These are phyloP conservation scores for Protula sp. DNA, from an alignment of 2,888 invertebrate species.

Conservation along the genomic window DNA sequence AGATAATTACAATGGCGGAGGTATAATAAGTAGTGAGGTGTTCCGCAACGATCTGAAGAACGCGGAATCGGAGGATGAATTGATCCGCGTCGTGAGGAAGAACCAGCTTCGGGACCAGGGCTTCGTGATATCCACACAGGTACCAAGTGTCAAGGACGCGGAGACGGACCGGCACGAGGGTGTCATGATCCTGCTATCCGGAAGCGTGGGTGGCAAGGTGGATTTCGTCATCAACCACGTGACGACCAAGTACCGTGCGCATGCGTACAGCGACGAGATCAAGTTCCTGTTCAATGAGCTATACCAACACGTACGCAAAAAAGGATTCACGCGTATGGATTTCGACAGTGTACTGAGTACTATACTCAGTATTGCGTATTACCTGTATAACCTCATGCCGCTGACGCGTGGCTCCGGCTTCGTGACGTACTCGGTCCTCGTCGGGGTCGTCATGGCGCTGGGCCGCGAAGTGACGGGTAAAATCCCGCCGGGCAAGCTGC, in stretches of 20 bases:
- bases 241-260: constrained; percentile 31
- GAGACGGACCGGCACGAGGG: constrained; percentile 35
- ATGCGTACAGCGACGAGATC: constrained; percentile 35
- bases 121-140: constrained; percentile 45
- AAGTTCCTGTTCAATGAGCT: constrained; percentile 37
- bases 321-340: constrained; percentile 31
- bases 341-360: constrained; percentile 36
- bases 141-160: constrained; percentile 29
- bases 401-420: constrained; percentile 42
- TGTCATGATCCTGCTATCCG: constrained; percentile 37
- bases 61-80: not conserved
- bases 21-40: not conserved
- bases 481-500: constrained; percentile 38
- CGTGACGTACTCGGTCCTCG: constrained; percentile 39
- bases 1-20: constrained; percentile 38
- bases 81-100: not conserved
- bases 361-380: constrained; percentile 39
- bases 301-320: constrained; percentile 36
- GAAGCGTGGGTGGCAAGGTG: constrained; percentile 25
- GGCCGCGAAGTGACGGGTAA: constrained; percentile 40
- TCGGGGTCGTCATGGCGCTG: constrained; percentile 43
- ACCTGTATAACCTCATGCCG: constrained; percentile 46
- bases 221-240: constrained; percentile 20
- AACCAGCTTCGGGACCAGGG: constrained; percentile 23
- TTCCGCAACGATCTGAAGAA: not conserved